Evolutionary conservation across 2,797 vertebrate species (phyloP), one percentile per base, ranked within the genome.

Genomic region (Prionace glauca): DNA sequence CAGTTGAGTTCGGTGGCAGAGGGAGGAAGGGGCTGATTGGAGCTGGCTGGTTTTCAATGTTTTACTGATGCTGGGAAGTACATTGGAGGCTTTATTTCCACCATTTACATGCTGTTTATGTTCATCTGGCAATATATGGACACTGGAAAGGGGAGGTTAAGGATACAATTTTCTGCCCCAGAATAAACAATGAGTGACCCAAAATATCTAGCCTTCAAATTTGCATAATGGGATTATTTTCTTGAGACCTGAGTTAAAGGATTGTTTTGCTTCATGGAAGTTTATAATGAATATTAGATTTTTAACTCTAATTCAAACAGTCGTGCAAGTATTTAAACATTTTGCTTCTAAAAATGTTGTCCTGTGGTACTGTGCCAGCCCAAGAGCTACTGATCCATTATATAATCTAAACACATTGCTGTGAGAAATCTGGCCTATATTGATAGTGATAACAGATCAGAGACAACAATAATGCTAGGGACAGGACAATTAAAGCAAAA

Each of bases 371-470:
- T n/a, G 5, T 90, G 87, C 56, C 56, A 12, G 72, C 72, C 65
- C 87, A n/a, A 65, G 60, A 90, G 29, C 29, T 62, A 60, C 16
- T 65, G 87, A 90, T 56, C 87, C 16, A 65, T 90, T 26, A n/a
- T 90, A 62, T 62, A 90, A 90, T 90, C 60, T 90, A 90, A 90
- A 65, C 81, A 84, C 36, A 84, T 84, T 84, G 81, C 81, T 45
- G 81, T 90, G 87, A 62, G 62, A 62, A 18, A 14, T 65, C 87
- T 90, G 56, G 29, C 32, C 16, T 90, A 7, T 90, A 90, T 62
- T 90, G 87, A 90, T 90, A n/a, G 60, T 92, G 90, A 69, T 92
- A 92, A 92, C 90, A 45, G 65, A 92, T 92, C 90, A 26, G 90
- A 20, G 65, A 36, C 62, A 92, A 65, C 60, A 90, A 32, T 90